phyloP scores from a whole-genome alignment of 2,113 vertebrate genomes.

The Leptobrachium leishanense region DNA sequence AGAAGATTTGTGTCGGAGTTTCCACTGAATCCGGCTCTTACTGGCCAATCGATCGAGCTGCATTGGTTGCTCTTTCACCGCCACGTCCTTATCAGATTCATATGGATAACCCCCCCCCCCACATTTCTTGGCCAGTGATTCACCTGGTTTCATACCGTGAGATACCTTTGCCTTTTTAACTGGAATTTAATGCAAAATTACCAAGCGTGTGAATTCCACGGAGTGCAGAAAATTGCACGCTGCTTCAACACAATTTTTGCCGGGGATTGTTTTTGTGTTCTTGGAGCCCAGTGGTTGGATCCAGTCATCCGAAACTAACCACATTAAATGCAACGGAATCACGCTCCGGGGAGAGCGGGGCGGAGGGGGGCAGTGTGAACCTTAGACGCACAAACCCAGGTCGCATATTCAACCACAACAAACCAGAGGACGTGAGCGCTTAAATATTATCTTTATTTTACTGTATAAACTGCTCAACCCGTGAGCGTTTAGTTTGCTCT shows the following conservation, averaged over 20 bases:
- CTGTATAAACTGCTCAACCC: not conserved
- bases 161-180: no score
- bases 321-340: slow-evolving; percentile 20
- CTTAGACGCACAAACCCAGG: not conserved
- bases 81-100: no score
- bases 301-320: slow-evolving; percentile 27
- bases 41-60: no score
- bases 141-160: no score
- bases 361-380: not conserved
- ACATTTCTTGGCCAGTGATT: no score
- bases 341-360: not conserved
- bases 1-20: no score
- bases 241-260: not conserved
- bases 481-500: not conserved
- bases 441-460: no score
- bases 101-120: no score
- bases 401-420: not conserved
- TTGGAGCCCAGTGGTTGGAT: not conserved
- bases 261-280: not conserved
- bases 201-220: no score
- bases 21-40: no score
- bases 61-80: no score
- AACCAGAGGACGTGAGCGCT: not conserved
- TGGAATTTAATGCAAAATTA: no score
- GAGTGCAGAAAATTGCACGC: not conserved